These are phyloP conservation scores for Nyctereutes procyonoides DNA, from an alignment of 2,113 vertebrate genomes.

Conservation along the genomic window DNA sequence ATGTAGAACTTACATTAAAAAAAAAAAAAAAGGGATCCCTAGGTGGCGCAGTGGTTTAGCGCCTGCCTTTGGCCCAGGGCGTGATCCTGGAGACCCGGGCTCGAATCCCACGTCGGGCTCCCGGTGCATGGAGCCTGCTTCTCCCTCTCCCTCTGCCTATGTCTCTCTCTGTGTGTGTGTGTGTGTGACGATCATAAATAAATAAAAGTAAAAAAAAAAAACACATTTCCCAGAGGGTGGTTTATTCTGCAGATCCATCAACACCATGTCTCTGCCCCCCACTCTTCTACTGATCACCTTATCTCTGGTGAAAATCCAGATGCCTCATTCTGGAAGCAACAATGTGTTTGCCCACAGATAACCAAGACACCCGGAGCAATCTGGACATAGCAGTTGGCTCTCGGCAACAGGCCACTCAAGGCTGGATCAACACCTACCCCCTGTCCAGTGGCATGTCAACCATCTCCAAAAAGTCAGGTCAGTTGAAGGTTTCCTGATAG, in stretches of 20 bases:
- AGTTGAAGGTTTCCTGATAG: background rate
- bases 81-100: too few species aligned
- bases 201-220: background rate
- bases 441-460: conserved; percentile 98
- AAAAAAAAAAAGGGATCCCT: too few species aligned
- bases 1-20: background rate
- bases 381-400: conserved; percentile 94
- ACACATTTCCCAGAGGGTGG: background rate
- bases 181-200: too few species aligned
- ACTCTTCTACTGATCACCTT: background rate
- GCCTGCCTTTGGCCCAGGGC: too few species aligned
- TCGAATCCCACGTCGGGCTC: too few species aligned
- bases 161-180: too few species aligned
- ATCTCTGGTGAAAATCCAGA: background rate
- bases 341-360: conserved; percentile 88
- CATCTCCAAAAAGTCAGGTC: conserved; percentile 98
- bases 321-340: background rate
- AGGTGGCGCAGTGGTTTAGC: too few species aligned
- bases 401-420: conserved; percentile 94
- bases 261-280: background rate
- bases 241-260: background rate
- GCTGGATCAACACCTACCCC: conserved; percentile 99
- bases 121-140: too few species aligned
- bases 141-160: too few species aligned
- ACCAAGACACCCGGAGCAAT: conserved; percentile 95